Base-by-base conservation (phyloP, 2,888 invertebrate genomes). In the Hetaerina titia region DNA sequence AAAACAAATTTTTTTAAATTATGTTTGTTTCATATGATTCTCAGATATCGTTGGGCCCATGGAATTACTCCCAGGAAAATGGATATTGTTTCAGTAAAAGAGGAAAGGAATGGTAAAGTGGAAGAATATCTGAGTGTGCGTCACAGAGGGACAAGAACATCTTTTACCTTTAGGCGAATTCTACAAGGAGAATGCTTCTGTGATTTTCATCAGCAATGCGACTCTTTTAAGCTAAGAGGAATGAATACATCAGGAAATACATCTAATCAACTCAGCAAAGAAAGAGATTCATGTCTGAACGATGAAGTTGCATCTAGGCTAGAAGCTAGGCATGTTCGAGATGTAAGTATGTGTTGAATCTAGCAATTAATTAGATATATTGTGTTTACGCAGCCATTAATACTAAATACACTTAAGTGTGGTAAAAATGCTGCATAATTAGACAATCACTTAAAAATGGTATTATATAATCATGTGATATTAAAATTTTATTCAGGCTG, bases 21-120 rank as follows among this genome's bases (percentile, higher is more conserved):
- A 45, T 45, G 45, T 45, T 45, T 31, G 94, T 95, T 60, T 87
- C 90, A 22, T 96, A 94, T 95, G 89, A 87, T 81, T 95, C 95
- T 57, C 95, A 97, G 98, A 95, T 99, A 98, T 96, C 98, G 98
- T 95, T 99, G 99, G 99, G 98, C 98, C 2, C 99, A 99, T 96
- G 98, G 98, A 17, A 99, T 99, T 95, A 98, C 98, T 63, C 98
- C 99, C 0, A 97, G 99, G 95, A 98, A 98, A 95, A 98, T 98
- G 96, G 99, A 99, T 96, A 97, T 98, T 19, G 96, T 98, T 89
- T 97, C 98, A 96, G 97, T 97, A 2, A 81, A 25, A 13, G 81
- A 81, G 31, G 95, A 96, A 81, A 95, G 96, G 92, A 97, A 97
- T 87, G 97, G 97, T 7, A 45, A 58, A 2, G 81, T 31, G 11